These are phyloP conservation scores for Halichondria panicea DNA, from an alignment of 37 sponge, comb jelly and placozoan genomes.

Conservation along the genomic window DNA sequence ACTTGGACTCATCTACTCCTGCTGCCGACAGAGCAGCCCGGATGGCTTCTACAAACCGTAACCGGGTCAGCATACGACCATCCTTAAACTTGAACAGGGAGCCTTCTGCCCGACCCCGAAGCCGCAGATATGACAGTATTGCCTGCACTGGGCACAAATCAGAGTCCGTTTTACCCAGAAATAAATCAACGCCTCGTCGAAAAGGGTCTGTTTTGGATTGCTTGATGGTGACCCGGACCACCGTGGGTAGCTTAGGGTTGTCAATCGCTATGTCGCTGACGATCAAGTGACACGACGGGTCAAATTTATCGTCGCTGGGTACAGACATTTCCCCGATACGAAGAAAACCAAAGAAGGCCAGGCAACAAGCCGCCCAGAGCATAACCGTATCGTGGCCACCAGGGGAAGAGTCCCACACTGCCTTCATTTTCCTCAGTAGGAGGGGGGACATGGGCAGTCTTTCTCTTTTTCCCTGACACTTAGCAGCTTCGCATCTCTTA, in stretches of 20 bases:
- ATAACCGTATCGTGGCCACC: no score
- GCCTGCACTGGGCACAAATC: slow-evolving; percentile 35
- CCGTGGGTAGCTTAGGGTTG: not conserved
- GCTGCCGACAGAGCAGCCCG: no score
- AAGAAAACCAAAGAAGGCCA: slow-evolving; percentile 43
- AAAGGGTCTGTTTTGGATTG: slow-evolving; percentile 37
- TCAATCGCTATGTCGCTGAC: slow-evolving; percentile 14
- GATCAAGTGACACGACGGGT: not conserved
- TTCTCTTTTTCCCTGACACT: no score
- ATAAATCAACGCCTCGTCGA: slow-evolving; percentile 33
- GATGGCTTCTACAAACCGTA: no score
- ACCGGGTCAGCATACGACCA: no score
- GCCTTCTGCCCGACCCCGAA: no score
- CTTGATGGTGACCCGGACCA: slow-evolving; percentile 22
- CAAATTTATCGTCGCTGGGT: not conserved
- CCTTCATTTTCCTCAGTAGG: no score
- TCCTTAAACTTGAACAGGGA: no score
- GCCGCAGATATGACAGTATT: slow-evolving; percentile 2
- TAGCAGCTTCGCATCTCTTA: not conserved
- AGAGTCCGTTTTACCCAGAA: slow-evolving; percentile 14
- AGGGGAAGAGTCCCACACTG: no score
- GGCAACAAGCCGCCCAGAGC: slow-evolving; percentile 22
- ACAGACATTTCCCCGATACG: slow-evolving; percentile 12
- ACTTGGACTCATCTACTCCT: no score
- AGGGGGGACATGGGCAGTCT: no score